Base-by-base conservation (phyloP, 2,888 invertebrate genomes). In the Tipula helvola region DNA sequence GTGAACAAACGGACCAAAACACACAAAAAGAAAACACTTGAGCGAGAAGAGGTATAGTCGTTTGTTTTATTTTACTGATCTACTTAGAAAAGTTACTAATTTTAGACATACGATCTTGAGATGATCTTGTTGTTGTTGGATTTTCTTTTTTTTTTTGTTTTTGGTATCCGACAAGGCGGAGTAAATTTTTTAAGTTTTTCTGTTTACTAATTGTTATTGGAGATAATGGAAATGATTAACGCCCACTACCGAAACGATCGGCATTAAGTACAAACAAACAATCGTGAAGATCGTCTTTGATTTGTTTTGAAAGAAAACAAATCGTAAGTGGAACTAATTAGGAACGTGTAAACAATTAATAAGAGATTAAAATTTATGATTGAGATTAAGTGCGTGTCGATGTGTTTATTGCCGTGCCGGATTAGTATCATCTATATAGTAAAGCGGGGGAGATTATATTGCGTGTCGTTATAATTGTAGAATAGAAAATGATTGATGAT, bases 321-420 rank as follows among this genome's bases (percentile, higher is more conserved):
- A 71, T 71, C 71, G 71, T 84, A 84, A 84, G 84, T 84, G 84
- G 39, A 84, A 84, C 84, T 84, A 84, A 84, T 84, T 84, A 84
- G 84, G 84, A 84, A 84, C 39, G 84, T 71, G 71, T 28, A 71
- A 71, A 28, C 71, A 71, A 71, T 71, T 71, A 71, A 71, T 71
- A 71, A 28, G 71, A 71, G 71, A 71, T 71, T 71, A 71, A 28
- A 28, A 28, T 71, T 71, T 71, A 71, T 71, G 52, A 52, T 3
- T 52, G 71, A 71, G 71, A 71, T 71, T 71, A 52, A 16, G 52
- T 16, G 52, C 52, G 52, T 52, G 52, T n/a, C 4, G 52, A 71
- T 71, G 28, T 28, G 71, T 71, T 71, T 71, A 71, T 71, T 71
- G 71, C 71, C 12, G 71, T 28, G 13, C 71, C 28, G 28, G 71